Evolutionary conservation across 2,113 vertebrate species (phyloP).

Genomic region (Noturus placidus): DNA sequence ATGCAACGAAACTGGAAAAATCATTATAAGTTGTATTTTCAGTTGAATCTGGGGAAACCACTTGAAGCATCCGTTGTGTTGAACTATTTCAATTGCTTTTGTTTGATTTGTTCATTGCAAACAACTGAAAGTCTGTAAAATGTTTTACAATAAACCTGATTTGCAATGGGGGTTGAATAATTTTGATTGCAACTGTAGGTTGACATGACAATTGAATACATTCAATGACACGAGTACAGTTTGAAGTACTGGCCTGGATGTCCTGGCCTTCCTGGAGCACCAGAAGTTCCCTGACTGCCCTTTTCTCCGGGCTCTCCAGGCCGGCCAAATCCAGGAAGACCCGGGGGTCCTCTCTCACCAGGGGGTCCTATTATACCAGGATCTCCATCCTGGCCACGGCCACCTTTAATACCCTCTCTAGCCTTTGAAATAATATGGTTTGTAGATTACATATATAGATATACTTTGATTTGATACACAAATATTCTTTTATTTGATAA

Average conservation of each 20-base stretch:
- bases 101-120: too few relatives aligned
- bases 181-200: too few relatives aligned
- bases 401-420: constrained; percentile 85
- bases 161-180: too few relatives aligned
- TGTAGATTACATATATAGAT: not conserved
- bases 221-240: not conserved
- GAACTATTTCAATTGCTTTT: too few relatives aligned
- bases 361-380: constrained; percentile 75
- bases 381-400: constrained; percentile 82
- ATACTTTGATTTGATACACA: not conserved
- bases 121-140: too few relatives aligned
- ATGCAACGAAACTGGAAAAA: too few relatives aligned
- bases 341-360: constrained; percentile 88
- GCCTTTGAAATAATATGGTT: constrained; percentile 69
- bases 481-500: not conserved
- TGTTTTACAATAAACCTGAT: too few relatives aligned
- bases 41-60: too few relatives aligned
- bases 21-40: too few relatives aligned
- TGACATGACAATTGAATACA: too few relatives aligned
- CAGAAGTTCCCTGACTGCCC: constrained; percentile 81
- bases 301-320: constrained; percentile 84
- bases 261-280: constrained; percentile 80
- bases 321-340: constrained; percentile 76
- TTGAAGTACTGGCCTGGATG: constrained; percentile 73
- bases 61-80: too few relatives aligned